phyloP scores from a whole-genome alignment of 1,140 invertebrate species.

The Leptinotarsa lineolata region DNA sequence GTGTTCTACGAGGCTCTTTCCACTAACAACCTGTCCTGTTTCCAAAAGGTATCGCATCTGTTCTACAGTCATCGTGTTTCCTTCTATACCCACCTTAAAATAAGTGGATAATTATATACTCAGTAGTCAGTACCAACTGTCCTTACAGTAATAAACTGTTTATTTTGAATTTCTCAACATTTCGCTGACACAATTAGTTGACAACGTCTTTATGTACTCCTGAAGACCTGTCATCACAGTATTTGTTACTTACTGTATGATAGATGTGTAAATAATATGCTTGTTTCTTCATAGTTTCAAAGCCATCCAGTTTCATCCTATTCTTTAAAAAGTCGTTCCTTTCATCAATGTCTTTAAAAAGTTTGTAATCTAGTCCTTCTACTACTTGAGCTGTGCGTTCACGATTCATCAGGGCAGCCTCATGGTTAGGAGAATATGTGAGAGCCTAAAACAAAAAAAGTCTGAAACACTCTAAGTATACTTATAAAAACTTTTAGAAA shows the following conservation, averaged over 20 bases:
- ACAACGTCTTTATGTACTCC: too few relatives aligned
- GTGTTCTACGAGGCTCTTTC: conserved; percentile 94
- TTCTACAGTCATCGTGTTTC: conserved; percentile 94
- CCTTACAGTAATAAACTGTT: background rate
- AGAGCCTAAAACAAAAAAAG: conserved; percentile 64
- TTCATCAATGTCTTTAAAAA: conserved; percentile 80
- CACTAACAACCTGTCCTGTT: conserved; percentile 88
- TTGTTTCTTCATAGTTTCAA: conserved; percentile 88
- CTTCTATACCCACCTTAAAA: conserved; percentile 82
- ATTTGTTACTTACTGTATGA: conserved; percentile 77
- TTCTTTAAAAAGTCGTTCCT: conserved; percentile 81
- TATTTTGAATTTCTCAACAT: too few relatives aligned
- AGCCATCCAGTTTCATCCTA: conserved; percentile 77
- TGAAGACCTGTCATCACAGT: too few relatives aligned
- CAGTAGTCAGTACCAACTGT: background rate
- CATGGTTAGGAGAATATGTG: conserved; percentile 80
- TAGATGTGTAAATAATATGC: conserved; percentile 96
- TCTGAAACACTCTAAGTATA: too few relatives aligned
- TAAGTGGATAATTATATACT: conserved; percentile 1
- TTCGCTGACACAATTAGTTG: too few relatives aligned
- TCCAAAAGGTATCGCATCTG: conserved; percentile 92
- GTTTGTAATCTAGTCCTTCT: conserved; percentile 83
- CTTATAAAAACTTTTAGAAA: too few relatives aligned
- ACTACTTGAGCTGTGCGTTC: conserved; percentile 85
- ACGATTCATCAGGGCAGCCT: conserved; percentile 77